phyloP scores from a whole-genome alignment of 2,888 invertebrate genomes.

The Sturmia bella region DNA sequence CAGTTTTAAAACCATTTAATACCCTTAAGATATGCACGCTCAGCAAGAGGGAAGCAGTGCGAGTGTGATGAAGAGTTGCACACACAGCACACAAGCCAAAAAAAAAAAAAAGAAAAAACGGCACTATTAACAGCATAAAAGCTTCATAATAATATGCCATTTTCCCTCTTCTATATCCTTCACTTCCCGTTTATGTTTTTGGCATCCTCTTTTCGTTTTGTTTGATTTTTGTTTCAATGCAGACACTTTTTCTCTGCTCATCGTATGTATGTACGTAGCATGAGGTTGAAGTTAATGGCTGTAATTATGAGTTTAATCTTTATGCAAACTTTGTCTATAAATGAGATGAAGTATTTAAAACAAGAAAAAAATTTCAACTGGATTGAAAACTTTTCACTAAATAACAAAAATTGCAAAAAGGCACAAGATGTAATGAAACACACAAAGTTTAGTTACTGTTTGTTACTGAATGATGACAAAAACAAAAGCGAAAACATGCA shows the following conservation, averaged over 20 bases:
- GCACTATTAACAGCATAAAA: constrained; percentile 53
- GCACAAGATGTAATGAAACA: constrained; percentile 2
- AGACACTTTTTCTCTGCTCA: constrained; percentile 23
- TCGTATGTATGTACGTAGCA: too few relatives aligned
- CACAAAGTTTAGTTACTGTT: constrained; percentile 17
- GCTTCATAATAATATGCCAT: constrained; percentile 45
- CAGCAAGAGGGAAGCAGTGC: constrained; percentile 29
- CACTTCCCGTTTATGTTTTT: constrained; percentile 34
- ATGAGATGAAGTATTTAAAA: constrained; percentile 64
- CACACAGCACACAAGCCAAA: too few relatives aligned
- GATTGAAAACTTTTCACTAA: constrained; percentile 59
- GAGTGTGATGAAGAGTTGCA: constrained; percentile 31
- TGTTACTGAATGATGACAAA: constrained; percentile 40
- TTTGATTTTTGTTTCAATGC: constrained; percentile 5
- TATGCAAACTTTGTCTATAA: constrained; percentile 71
- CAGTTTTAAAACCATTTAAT: constrained; percentile 63
- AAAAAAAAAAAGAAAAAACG: constrained; percentile 42
- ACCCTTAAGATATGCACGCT: constrained; percentile 68
- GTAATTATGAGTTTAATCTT: constrained; percentile 75
- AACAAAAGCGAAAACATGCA: constrained; percentile 53
- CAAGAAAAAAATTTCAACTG: constrained; percentile 39
- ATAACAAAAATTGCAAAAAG: constrained; percentile 30
- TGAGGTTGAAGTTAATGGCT: constrained; percentile 72
- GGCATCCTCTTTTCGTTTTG: not conserved
- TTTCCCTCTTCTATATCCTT: constrained; percentile 35